Base-by-base conservation (phyloP, 2,888 invertebrate genomes). In the Nasonia oneida region DNA sequence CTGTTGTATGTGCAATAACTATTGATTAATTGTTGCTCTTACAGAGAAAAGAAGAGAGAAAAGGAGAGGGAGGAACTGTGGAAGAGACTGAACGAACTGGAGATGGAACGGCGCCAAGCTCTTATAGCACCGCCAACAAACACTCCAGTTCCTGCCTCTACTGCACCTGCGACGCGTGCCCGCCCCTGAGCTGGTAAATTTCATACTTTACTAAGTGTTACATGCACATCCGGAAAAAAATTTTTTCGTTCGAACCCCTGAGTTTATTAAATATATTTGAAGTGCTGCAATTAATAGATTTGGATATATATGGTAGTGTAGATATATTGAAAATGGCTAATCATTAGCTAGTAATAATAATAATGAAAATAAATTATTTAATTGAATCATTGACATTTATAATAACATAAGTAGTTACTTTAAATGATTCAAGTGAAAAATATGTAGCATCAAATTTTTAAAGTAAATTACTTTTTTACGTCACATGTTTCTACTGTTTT, bases 1-100 rank as follows among this genome's bases (percentile, higher is more conserved):
- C 15, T 29, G 5, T 67, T 67, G 3, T 29, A n/a, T 8, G n/a
- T 29, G 1, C 53, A 64, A 70, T 76, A n/a, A 29, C 23, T 81
- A 73, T 71, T 74, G 8, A 71, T 71, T 2, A 79, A 84, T 87
- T 67, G 81, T 79, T 84, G 81, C 77, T 84, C 83, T 93, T 94
- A 6, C 92, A 98, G 98, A 95, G 98, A 99, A 95, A 97, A 98
- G 95, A 97, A 98, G 95, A 95, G 98, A 94, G 98, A 99, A 95
- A 96, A 99, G 95, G 98, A 99, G 95, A 95, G 98, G 94, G 98
- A 98, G 94, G 99, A 99, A 94, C 95, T 99, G 94, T 99, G 99
- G 99, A 98, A 98, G 95, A 97, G 96, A 94, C 95, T 98, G 94
- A 97, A 96, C 92, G 98, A 98, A 95, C 95, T 98, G 94, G 98